Evolutionary conservation across 2,888 invertebrate species (phyloP), one percentile per base, ranked within the genome.

Genomic region (Mystacides longicornis): DNA sequence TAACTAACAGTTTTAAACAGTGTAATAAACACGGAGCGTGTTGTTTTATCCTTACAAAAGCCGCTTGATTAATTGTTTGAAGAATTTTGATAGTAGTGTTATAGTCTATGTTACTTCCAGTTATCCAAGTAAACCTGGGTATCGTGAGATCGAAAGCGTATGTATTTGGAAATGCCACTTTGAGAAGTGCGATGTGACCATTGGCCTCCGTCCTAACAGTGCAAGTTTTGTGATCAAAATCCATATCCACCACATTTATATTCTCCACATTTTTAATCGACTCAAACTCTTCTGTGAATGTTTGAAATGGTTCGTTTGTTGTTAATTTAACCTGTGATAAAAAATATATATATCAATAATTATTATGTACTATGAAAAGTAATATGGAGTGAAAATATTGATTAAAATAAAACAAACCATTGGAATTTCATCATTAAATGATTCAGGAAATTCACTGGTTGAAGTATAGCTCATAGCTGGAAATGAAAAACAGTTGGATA

Each of bases 21-120:
- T 93, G 89, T 68, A 94, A 87, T 52, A 96, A 72, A 69, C 95
- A 95, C 33, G 90, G 86, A 51, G 89, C 82, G 51, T 91, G 91
- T 68, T 89, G 89, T 61, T 85, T 85, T 1, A 93, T 90, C 65
- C 90, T 83, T 63, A 88, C 87, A 65, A 87, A 81, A 0, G 92
- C 90, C 51, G 89, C 85, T 68, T 84, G 86, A 64, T 86, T 88
- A 31, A 94, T 76, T 16, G 86, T 86, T 73, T 91, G 93, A 49
- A 91, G 72, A 51, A 94, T 75, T 68, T 87, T 86, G 7, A 81
- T 79, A 62, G 87, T 86, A 1, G 85, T 81, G 43, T 80, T 71
- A 59, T 85, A 86, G 64, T 88, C 87, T 1, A 93, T 75, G 64
- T 77, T 77, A n/a, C 77, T 77, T 21, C 75, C 77, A 1, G 73